Conservation (phyloP, 2,113 vertebrate genomes). For the Lutjanus erythropterus region DNA sequence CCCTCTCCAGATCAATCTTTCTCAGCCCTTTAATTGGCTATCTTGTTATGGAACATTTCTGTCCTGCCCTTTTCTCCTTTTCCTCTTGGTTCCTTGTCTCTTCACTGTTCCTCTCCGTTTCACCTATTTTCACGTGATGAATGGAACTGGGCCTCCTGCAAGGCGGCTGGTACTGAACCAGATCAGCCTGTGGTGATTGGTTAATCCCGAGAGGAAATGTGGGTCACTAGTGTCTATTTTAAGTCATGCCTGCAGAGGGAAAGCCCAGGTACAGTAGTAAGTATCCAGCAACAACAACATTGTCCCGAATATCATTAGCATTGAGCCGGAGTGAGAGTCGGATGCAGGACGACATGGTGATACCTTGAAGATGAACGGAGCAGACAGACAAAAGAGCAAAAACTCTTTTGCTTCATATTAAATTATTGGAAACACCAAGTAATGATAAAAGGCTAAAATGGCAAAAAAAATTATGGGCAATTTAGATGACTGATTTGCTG, state of each 20-base stretch:
- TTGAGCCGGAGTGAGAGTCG: neutral
- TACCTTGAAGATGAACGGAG: neutral
- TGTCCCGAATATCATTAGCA: slow-evolving; percentile 1
- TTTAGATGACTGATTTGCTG: too few relatives aligned
- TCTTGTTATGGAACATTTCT: slow-evolving; percentile 43
- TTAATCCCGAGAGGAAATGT: slow-evolving; percentile 73
- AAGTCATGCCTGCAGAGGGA: slow-evolving; percentile 35
- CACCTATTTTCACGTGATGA: slow-evolving; percentile 58
- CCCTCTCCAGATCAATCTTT: slow-evolving; percentile 44
- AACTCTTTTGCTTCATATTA: neutral
- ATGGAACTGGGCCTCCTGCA: slow-evolving; percentile 46
- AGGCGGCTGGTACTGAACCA: slow-evolving; percentile 57
- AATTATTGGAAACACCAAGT: neutral
- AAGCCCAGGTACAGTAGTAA: slow-evolving; percentile 56
- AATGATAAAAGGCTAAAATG: too few relatives aligned
- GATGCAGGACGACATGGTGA: neutral
- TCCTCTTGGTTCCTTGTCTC: slow-evolving; percentile 10
- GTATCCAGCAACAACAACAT: neutral
- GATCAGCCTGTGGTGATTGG: slow-evolving; percentile 60
- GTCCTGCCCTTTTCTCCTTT: slow-evolving; percentile 1
- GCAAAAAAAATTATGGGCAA: too few relatives aligned
- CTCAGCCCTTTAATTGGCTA: slow-evolving; percentile 52
- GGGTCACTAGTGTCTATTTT: slow-evolving; percentile 74
- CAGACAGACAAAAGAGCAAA: too few relatives aligned
- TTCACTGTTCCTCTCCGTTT: slow-evolving; percentile 22